Percentiles rank a stretch among this genome's conserved stretches.
Evolutionary conservation across 2,797 vertebrate genomes (phyloP).

Genomic region (Tadarida brasiliensis): DNA sequence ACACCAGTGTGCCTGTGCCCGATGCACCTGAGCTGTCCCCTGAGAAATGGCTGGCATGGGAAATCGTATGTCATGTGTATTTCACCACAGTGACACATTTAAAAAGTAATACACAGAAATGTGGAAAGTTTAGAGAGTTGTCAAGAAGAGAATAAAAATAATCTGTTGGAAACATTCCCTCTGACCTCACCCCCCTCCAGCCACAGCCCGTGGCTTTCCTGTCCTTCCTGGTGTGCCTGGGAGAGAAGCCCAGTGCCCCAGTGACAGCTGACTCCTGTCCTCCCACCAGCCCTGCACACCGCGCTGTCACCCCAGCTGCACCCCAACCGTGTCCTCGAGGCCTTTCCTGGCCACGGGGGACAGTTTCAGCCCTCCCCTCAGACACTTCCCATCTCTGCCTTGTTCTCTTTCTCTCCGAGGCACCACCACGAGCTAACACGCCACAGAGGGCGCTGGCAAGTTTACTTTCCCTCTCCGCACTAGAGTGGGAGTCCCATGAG

Average conservation of each 20-base stretch:
- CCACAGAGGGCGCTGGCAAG: accelerated
- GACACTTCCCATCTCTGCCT: neutral
- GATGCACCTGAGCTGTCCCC: neutral
- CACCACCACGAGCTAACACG: neutral
- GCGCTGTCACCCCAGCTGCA: neutral
- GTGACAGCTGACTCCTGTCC: too few species aligned
- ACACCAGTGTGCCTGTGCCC: neutral
- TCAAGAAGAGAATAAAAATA: neutral
- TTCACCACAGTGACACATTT: neutral
- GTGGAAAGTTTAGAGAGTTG: neutral
- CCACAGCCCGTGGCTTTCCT: neutral
- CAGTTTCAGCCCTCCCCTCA: neutral
- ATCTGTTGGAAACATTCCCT: neutral
- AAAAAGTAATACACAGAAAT: neutral
- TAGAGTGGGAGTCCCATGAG: accelerated
- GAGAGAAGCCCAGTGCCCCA: neutral
- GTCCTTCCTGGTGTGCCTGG: accelerated
- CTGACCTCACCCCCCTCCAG: too few species aligned
- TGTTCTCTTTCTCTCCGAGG: neutral
- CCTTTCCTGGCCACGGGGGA: neutral
- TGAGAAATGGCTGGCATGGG: neutral
- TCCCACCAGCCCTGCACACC: neutral
- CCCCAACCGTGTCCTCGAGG: neutral
- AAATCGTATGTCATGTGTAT: accelerated
- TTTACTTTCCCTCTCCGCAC: neutral